A percentile compares a stretch with the other conserved stretches of the same genome.
Conservation (phyloP, 2,888 invertebrate species). For the Lasioglossum pauxillum region DNA sequence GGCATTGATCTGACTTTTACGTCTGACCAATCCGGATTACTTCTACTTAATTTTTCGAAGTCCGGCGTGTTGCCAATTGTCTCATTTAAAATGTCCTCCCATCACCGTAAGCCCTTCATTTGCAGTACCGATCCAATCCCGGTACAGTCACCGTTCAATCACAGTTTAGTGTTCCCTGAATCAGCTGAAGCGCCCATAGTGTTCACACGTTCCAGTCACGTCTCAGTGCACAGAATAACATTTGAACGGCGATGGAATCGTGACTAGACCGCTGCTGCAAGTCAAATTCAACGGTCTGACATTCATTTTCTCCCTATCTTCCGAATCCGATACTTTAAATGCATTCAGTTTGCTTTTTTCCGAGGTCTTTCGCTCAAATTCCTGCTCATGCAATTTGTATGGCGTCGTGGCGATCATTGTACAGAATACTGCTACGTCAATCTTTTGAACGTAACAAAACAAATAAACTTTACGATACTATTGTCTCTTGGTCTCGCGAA, state of each 20-base stretch:
- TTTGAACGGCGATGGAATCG: constrained; percentile 52
- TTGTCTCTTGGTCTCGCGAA: neutral
- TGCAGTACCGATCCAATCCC: constrained; percentile 22
- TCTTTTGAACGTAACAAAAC: neutral
- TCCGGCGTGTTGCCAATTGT: neutral
- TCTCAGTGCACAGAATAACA: constrained; percentile 48
- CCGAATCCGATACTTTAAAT: constrained; percentile 46
- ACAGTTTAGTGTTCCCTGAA: constrained; percentile 45
- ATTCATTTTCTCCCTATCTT: constrained; percentile 16
- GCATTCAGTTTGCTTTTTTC: constrained; percentile 20
- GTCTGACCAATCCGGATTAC: neutral
- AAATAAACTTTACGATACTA: neutral
- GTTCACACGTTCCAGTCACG: constrained; percentile 50
- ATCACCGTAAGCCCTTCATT: constrained; percentile 16
- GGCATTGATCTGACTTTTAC: neutral
- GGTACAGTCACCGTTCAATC: constrained; percentile 44
- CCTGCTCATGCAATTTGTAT: constrained; percentile 4
- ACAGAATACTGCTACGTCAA: neutral
- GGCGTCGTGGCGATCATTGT: neutral
- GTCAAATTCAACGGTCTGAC: constrained; percentile 39
- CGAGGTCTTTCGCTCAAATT: neutral
- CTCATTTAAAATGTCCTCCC: neutral
- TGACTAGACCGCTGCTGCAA: constrained; percentile 33
- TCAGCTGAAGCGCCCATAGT: constrained; percentile 18
- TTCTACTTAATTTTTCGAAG: neutral